Evolutionary conservation across 2,797 vertebrate species (phyloP).

Genomic region (Vultur gryphus): DNA sequence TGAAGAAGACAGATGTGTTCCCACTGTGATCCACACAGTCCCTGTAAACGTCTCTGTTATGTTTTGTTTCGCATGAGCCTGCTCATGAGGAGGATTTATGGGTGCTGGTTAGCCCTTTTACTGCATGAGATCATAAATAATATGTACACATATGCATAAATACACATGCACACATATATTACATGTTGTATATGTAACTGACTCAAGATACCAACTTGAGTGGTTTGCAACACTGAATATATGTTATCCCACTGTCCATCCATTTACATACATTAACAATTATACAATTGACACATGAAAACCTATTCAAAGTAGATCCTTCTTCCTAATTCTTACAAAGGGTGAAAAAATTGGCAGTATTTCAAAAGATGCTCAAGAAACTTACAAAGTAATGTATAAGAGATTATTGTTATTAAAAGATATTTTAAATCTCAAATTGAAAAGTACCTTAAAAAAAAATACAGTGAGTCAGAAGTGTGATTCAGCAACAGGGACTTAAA

Average conservation of each 20-base stretch:
- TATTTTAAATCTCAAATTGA: background rate
- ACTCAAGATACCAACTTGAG: background rate
- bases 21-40: background rate
- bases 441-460: background rate
- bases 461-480: background rate
- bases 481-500: background rate
- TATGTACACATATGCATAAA: background rate
- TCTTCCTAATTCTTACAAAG: background rate
- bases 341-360: background rate
- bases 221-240: background rate
- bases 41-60: background rate
- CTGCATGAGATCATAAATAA: background rate
- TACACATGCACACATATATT: background rate
- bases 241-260: background rate
- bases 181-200: background rate
- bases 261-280: background rate
- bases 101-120: background rate
- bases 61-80: background rate
- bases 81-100: background rate
- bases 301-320: background rate
- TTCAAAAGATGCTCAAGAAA: background rate
- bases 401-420: background rate
- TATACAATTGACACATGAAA: background rate
- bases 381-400: background rate
- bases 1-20: background rate